Evolutionary conservation across 2,113 vertebrate genomes (phyloP), one percentile per base, ranked within the genome.

Genomic region (Scomber scombrus): DNA sequence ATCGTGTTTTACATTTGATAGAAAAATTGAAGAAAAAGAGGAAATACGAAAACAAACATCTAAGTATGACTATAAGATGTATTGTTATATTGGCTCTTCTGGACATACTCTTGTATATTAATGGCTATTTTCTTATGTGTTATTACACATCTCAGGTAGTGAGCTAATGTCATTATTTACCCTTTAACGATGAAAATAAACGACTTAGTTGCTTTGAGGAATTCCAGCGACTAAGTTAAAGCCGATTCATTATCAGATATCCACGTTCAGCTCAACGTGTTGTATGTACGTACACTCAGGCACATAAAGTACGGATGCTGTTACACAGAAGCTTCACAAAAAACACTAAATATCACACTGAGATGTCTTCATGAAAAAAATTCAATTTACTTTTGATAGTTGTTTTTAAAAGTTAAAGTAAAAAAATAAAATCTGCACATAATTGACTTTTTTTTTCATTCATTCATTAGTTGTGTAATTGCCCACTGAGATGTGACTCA

Each of bases 401-500:
- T 26, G 12, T 52, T 54, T 55, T 49, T 3, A 49, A 43, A 61
- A 40, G 49, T 26, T 54, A 34, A 55, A 14, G 6, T 50, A 51
- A 26, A 21, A 52, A 68, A 60, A 13, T 55, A 29, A 14, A 51
- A 66, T 21, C n/a, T 19, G 14, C 56, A 75, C 21, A 14, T 31
- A 62, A 15, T 31, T 71, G 29, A 49, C 63, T 45, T 66, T 75
- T 66, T 75, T 26, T 82, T 70, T 55, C 1, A 80, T 84, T 69
- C 60, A 66, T 55, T 73, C 47, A 74, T 77, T 50, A 69, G 26
- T 51, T 47, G 21, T 46, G 47, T 65, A 16, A 1, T 50, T 23
- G 34, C 56, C 80, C 69, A 56, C 54, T 50, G 80, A 51, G 71
- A 46, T 40, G 11, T 71, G 50, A 75, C 43, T 88, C 60, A 78